Evolutionary conservation across 1,140 invertebrate genomes (phyloP).

Genomic region (Oscheius sp.): DNA sequence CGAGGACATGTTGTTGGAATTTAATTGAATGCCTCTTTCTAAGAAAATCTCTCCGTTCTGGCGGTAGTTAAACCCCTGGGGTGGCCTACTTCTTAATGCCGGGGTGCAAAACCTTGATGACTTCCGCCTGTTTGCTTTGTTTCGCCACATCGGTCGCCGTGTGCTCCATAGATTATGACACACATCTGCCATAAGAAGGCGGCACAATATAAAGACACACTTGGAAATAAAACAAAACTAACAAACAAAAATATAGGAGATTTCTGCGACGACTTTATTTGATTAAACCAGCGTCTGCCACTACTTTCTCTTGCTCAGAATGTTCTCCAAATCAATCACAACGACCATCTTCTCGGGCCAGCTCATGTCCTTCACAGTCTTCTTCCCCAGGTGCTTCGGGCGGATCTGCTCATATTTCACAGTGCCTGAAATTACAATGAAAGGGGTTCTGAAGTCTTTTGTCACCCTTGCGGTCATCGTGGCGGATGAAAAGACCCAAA

Average conservation of each 20-base stretch:
- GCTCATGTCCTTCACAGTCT: background rate
- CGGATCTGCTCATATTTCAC: background rate
- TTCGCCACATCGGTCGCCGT: background rate
- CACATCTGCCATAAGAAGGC: too few relatives aligned
- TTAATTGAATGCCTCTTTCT: too few relatives aligned
- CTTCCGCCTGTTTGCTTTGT: background rate
- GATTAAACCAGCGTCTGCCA: background rate
- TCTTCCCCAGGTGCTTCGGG: background rate
- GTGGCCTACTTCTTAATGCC: too few relatives aligned
- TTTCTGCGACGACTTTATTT: background rate
- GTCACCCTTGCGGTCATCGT: too few relatives aligned
- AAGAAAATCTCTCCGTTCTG: too few relatives aligned
- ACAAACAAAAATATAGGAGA: background rate
- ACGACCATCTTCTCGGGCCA: background rate
- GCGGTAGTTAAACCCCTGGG: too few relatives aligned
- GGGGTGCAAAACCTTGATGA: background rate
- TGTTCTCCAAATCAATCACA: background rate
- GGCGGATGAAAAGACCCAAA: background rate
- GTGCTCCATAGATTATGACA: background rate
- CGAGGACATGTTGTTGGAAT: too few relatives aligned
- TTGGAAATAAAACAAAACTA: background rate
- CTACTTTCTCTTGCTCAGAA: background rate
- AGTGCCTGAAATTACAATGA: too few relatives aligned
- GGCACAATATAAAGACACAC: too few relatives aligned
- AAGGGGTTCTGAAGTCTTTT: too few relatives aligned